Evolutionary conservation across 2,113 vertebrate species (phyloP), one percentile per base, ranked within the genome.

Genomic region (Bubalus kerabau): DNA sequence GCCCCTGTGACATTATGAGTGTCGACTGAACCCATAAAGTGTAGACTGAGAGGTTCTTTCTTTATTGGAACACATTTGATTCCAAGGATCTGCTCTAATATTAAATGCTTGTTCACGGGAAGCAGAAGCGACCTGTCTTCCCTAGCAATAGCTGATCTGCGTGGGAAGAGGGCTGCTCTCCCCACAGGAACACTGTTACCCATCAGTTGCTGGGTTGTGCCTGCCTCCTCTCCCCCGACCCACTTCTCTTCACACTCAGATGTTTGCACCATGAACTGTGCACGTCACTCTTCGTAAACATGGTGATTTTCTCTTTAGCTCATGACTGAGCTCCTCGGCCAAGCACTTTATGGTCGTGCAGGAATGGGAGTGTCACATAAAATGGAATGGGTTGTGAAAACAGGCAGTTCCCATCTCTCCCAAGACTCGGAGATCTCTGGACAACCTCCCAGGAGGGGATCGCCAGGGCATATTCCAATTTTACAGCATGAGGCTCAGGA

Each of bases 301-400:
- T 84, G 24, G 3, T 93, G 94, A 30, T 96, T 95, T 91, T 88
- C 56, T 95, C 56, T 97, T 96, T 87, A 46, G 71, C 92, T 97
- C 60, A 82, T 89, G 80, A 89, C 50, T 11, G 19, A 95, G 74
- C 91, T 90, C 54, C 57, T 91, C 87, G 71, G 96, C 94, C 76
- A 87, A 93, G 32, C 15, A 30, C 71, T 97, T 98, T 96, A 96
- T 94, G 80, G 85, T 91, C 50, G 46, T 46, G 2, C 32, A 76
- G 86, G 93, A 96, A 91, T 74, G 97, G 88, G 96, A 90, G 91
- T 54, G 74, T 64, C 94, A 94, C 88, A 71, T 96, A 91, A 97
- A 96, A 91, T 24, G 28, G 62, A 97, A 87, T 46, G 83, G 97
- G 80, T 76, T 87, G 32, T 81, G 36, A 91, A 97, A 97, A 78